phyloP scores from a whole-genome alignment of 2,113 vertebrate genomes.

The Capra hircus region DNA sequence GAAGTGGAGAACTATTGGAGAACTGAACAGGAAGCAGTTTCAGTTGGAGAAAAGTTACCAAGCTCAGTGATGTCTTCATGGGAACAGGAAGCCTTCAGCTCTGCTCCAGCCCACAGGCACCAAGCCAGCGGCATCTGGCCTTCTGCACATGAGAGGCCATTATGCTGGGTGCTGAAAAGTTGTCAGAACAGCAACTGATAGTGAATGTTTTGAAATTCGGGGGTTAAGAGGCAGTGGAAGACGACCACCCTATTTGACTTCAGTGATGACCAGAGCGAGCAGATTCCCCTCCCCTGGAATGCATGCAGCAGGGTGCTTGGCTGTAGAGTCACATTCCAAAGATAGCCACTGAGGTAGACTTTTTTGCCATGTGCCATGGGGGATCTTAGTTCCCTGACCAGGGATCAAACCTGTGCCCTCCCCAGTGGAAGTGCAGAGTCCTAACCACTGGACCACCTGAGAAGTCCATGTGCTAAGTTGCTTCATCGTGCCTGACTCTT shows the following conservation, averaged over 20 bases:
- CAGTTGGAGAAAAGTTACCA: constrained; percentile 37
- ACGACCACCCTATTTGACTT: neutral
- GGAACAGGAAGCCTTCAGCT: constrained; percentile 39
- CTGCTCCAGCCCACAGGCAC: neutral
- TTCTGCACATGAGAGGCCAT: neutral
- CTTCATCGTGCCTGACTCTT: neutral
- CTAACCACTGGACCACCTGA: neutral
- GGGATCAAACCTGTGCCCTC: neutral
- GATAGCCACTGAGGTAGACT: neutral
- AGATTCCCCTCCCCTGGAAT: neutral
- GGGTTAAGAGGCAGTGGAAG: constrained; percentile 3
- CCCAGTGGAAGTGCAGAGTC: neutral
- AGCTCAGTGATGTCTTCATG: constrained; percentile 44
- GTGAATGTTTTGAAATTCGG: constrained; percentile 8
- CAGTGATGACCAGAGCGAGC: neutral
- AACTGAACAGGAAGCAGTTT: constrained; percentile 62
- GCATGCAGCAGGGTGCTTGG: neutral
- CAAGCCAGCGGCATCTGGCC: neutral
- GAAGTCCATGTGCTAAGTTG: neutral
- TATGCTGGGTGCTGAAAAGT: constrained; percentile 6
- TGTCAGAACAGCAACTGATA: neutral
- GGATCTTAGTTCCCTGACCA: neutral
- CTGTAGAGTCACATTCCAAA: constrained; percentile 17
- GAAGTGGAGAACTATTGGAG: constrained; percentile 38
- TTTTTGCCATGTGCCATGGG: neutral